Percentiles rank a stretch among this genome's conserved stretches.
Conservation (phyloP, 2,113 vertebrate genomes). For the Eonycteris spelaea region DNA sequence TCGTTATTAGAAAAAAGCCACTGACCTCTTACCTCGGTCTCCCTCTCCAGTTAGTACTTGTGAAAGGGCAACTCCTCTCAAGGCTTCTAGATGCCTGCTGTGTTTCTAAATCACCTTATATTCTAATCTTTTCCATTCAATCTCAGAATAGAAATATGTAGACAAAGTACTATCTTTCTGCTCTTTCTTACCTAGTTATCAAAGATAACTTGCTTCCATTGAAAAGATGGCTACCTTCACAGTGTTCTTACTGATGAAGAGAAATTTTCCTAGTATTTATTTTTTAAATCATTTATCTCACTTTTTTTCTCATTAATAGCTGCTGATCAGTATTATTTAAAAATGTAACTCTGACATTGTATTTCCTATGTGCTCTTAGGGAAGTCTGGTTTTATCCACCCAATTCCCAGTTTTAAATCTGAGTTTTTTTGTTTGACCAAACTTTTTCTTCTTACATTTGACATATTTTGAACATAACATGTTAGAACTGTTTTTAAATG, state of each 20-base stretch:
- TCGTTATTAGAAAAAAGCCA: slow-evolving; percentile 41
- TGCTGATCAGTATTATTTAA: background rate
- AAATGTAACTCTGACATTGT: background rate
- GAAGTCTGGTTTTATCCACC: background rate
- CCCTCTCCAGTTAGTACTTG: background rate
- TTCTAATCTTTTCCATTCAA: background rate
- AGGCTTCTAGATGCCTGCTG: background rate
- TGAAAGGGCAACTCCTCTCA: slow-evolving; percentile 6
- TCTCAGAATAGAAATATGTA: background rate
- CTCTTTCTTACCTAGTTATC: background rate
- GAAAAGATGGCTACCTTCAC: background rate
- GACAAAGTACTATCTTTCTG: background rate
- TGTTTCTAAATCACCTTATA: background rate
- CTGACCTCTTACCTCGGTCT: background rate
- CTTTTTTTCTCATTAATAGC: background rate
- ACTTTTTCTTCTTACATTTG: background rate
- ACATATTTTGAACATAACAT: slow-evolving; percentile 15
- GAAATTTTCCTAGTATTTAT: background rate
- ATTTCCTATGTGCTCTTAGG: background rate
- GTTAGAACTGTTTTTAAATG: slow-evolving; percentile 40
- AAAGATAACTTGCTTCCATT: background rate
- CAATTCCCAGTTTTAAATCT: background rate
- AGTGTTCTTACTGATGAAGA: background rate
- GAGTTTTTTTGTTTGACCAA: background rate
- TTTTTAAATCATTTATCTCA: background rate